phyloP scores from a whole-genome alignment of 2,888 invertebrate genomes.

The Agrochola circellaris region DNA sequence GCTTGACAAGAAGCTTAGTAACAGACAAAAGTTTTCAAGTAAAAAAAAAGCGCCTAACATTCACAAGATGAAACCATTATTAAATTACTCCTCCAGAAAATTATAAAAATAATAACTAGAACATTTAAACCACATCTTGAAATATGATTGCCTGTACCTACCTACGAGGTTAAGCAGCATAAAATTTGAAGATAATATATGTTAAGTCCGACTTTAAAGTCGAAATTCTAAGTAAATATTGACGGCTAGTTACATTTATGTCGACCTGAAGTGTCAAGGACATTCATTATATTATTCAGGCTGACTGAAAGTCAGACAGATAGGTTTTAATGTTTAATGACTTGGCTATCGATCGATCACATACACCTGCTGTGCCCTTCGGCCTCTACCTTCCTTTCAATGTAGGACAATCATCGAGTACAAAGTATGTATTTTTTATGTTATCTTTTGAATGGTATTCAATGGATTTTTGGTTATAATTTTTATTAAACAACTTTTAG shows the following conservation, averaged over 20 bases:
- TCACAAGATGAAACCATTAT: not conserved
- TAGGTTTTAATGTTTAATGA: conserved; percentile 86
- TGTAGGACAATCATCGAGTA: conserved; percentile 71
- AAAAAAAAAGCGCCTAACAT: not conserved
- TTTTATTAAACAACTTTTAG: conserved; percentile 2
- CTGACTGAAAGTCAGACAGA: conserved; percentile 79
- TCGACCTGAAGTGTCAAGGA: conserved; percentile 78
- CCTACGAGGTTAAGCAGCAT: not conserved
- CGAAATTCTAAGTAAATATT: conserved; percentile 40
- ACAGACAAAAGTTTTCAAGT: not conserved
- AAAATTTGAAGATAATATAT: not conserved
- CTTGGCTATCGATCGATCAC: conserved; percentile 79
- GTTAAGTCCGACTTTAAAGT: conserved; percentile 13
- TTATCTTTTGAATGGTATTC: conserved; percentile 49
- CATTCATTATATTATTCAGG: conserved; percentile 75
- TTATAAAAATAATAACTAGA: not conserved
- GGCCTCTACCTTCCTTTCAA: conserved; percentile 66
- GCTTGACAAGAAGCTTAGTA: not conserved
- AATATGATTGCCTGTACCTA: not conserved
- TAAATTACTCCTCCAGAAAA: not conserved
- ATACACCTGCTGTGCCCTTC: conserved; percentile 73
- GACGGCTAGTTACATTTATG: conserved; percentile 52
- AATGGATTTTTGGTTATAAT: conserved; percentile 11
- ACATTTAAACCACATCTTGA: not conserved
- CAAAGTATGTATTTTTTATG: conserved; percentile 20